phyloP scores from a whole-genome alignment of 2,888 invertebrate species.

The Helobdella robusta region DNA sequence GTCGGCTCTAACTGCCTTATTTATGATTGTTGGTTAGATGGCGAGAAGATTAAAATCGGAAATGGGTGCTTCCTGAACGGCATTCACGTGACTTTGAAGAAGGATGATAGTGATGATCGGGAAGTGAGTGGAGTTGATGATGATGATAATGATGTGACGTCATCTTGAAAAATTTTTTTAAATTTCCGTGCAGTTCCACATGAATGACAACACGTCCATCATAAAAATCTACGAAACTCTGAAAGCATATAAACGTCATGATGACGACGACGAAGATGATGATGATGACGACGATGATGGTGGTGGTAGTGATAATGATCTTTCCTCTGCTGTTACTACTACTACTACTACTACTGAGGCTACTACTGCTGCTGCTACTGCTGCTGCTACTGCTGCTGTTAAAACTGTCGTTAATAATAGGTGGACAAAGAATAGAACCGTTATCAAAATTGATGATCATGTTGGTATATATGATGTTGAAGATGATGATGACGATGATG shows the following conservation, averaged over 20 bases:
- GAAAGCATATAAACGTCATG: neutral
- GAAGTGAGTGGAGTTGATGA: neutral
- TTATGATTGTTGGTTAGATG: neutral
- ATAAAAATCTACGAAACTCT: no score
- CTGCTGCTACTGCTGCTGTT: constrained; percentile 33
- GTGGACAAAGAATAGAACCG: neutral
- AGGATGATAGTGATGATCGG: neutral
- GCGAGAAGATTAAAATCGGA: neutral
- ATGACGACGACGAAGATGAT: no score
- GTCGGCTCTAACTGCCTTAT: neutral
- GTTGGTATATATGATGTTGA: neutral
- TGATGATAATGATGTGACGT: neutral
- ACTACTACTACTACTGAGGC: constrained; percentile 32
- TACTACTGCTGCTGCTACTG: constrained; percentile 39
- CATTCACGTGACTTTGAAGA: neutral
- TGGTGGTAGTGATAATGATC: constrained; percentile 17
- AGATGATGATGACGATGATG: neutral
- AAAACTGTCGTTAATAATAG: neutral
- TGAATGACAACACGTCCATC: neutral
- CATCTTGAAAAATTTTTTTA: neutral
- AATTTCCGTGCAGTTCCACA: neutral
- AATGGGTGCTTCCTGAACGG: neutral
- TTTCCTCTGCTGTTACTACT: constrained; percentile 26
- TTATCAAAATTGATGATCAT: no score
- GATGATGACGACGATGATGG: no score